phyloP scores from a whole-genome alignment of 2,888 invertebrate genomes.

The Galeruca laticollis region DNA sequence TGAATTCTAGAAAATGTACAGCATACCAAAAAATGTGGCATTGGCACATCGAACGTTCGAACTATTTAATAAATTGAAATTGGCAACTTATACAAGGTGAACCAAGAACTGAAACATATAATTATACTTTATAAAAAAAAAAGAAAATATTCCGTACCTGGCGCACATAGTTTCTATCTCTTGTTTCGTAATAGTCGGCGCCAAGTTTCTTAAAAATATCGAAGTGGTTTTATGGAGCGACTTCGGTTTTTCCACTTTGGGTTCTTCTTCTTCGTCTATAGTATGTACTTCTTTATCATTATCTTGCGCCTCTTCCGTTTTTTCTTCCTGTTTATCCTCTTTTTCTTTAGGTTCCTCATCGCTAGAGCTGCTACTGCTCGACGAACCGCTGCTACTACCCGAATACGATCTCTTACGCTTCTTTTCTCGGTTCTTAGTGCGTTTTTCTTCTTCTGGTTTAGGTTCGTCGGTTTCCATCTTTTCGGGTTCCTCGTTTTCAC shows the following conservation, averaged over 20 bases:
- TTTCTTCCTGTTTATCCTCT: slow-evolving; percentile 44
- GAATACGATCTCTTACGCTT: slow-evolving; percentile 69
- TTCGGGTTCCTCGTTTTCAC: slow-evolving; percentile 16
- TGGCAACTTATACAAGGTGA: neutral
- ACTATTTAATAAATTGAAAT: neutral
- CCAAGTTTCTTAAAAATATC: slow-evolving; percentile 95
- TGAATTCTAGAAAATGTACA: neutral
- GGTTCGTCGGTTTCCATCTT: neutral
- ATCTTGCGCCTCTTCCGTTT: slow-evolving; percentile 48
- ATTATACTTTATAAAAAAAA: too few species aligned
- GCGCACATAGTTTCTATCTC: slow-evolving; percentile 90
- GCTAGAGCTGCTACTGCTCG: slow-evolving; percentile 69
- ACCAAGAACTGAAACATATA: neutral
- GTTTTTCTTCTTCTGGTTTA: slow-evolving; percentile 39
- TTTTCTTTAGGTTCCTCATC: slow-evolving; percentile 59
- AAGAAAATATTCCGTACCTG: too few species aligned
- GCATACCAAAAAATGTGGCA: neutral
- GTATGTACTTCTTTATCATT: slow-evolving; percentile 64
- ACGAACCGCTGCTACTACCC: slow-evolving; percentile 68
- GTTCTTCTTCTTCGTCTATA: slow-evolving; percentile 67
- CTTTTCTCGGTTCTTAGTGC: slow-evolving; percentile 48
- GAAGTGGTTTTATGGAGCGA: slow-evolving; percentile 96
- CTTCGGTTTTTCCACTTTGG: slow-evolving; percentile 71
- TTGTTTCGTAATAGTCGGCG: slow-evolving; percentile 94
- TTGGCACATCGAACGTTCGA: neutral